Evolutionary conservation across 2,113 vertebrate species (phyloP), one percentile per base, ranked within the genome.

Genomic region (Loxodonta africana): DNA sequence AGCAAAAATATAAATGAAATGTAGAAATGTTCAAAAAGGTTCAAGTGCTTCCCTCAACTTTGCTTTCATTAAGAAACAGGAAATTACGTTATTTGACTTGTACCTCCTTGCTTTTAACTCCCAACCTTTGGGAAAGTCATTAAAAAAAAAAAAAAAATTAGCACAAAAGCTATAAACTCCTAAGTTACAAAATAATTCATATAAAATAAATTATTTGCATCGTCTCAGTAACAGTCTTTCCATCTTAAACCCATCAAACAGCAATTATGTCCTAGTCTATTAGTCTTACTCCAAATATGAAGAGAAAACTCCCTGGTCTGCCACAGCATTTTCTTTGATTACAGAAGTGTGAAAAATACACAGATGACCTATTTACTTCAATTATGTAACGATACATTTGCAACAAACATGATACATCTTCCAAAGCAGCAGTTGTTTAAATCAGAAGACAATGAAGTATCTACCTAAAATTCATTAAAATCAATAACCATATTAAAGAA

Each of bases 1-100:
- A 88, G 65, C 15, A 83, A 65, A 93, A 87, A 83, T 48, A 83
- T n/a, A 91, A 89, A 71, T 89, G 63, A 96, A 88, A 95, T 57
- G 51, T 0, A 91, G 37, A 86, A 86, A 80, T 48, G 7, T 88
- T 88, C 51, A 48, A 86, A 67, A 85, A 20, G 4, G 15, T 57
- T 89, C 18, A 60, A 67, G 18, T 80, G 21, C 60, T 33, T 73
- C n/a, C 5, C 0, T 37, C 63, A 80, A 53, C 0, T 5, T 44
- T 69, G 57, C 62, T 97, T 86, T 28, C 28, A 91, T 53, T 30
- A 92, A n/a, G 15, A 71, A 94, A 86, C 0, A 86, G 3, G 9
- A 91, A 88, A 92, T 82, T 30, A 28, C 62, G 6, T 71, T 78
- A 51, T 73, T 62, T 83, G 57, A 77, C 23, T 46, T 90, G 17